These are phyloP conservation scores for Campoplex capitator DNA, from an alignment of 2,888 invertebrate species.

Conservation along the genomic window DNA sequence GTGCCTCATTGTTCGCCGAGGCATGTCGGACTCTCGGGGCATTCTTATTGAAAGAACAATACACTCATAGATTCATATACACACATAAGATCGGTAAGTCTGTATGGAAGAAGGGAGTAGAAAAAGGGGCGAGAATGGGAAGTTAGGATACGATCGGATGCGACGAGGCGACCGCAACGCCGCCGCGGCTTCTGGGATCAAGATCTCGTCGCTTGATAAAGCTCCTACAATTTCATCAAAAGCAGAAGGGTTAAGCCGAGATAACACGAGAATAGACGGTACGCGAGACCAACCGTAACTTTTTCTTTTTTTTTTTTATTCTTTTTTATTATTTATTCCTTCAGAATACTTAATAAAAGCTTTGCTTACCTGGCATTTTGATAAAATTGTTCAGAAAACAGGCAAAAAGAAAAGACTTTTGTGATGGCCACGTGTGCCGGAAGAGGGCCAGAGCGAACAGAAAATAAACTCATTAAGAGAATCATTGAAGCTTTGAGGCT, in stretches of 20 bases:
- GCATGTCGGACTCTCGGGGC: not conserved
- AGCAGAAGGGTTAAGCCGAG: slow-evolving; percentile 80
- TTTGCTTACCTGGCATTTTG: slow-evolving; percentile 43
- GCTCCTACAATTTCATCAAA: slow-evolving; percentile 82
- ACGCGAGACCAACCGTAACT: slow-evolving; percentile 13
- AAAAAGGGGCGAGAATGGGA: slow-evolving; percentile 65
- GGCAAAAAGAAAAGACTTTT: not conserved
- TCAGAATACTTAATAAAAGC: slow-evolving; percentile 49
- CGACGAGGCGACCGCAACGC: slow-evolving; percentile 77
- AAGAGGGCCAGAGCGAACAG: not conserved
- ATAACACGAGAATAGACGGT: slow-evolving; percentile 76
- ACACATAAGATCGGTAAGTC: not conserved
- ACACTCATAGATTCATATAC: not conserved
- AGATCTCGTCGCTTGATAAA: slow-evolving; percentile 81
- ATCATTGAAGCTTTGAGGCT: not conserved
- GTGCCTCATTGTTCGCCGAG: slow-evolving; percentile 46
- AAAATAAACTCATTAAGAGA: not conserved
- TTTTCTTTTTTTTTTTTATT: slow-evolving; percentile 6
- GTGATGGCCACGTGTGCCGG: not conserved
- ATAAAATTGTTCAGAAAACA: slow-evolving; percentile 43
- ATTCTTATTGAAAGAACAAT: slow-evolving; percentile 28
- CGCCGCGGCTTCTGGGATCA: slow-evolving; percentile 72
- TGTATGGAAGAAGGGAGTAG: slow-evolving; percentile 35
- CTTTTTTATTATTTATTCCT: slow-evolving; percentile 20
- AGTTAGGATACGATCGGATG: slow-evolving; percentile 52